These are phyloP conservation scores for Cryptotis parvus DNA, from an alignment of 2,113 vertebrate species.

Conservation along the genomic window DNA sequence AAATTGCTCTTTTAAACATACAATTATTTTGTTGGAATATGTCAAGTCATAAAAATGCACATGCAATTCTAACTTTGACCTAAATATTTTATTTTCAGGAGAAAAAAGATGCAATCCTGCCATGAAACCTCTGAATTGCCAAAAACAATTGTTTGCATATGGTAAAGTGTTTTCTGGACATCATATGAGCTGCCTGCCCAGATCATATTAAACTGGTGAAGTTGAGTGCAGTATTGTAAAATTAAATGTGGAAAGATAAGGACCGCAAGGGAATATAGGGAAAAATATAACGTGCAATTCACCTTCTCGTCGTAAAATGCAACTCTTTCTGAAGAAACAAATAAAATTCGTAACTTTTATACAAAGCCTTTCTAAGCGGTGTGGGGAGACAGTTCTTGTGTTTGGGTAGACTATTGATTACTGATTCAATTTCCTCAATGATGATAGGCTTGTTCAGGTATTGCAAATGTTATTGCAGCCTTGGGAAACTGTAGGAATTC, in stretches of 20 bases:
- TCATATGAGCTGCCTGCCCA: slow-evolving; percentile 2
- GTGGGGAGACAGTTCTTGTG: too few relatives aligned
- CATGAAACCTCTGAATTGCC: slow-evolving; percentile 31
- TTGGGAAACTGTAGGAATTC: too few relatives aligned
- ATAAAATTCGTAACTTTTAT: too few relatives aligned
- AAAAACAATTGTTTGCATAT: slow-evolving; percentile 62
- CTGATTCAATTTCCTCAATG: too few relatives aligned
- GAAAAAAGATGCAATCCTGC: neutral
- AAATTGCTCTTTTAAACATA: slow-evolving; percentile 44
- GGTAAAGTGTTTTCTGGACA: slow-evolving; percentile 33
- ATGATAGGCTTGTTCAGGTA: too few relatives aligned
- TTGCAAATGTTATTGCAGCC: too few relatives aligned
- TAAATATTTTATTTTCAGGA: slow-evolving; percentile 63
- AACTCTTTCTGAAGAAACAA: neutral
- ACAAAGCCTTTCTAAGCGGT: too few relatives aligned
- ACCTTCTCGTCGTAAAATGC: neutral
- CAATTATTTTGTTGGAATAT: slow-evolving; percentile 20
- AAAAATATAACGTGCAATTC: neutral
- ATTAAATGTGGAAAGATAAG: slow-evolving; percentile 1
- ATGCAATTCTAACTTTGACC: slow-evolving; percentile 44
- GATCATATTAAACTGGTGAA: neutral
- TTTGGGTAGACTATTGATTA: too few relatives aligned
- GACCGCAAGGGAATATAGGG: neutral
- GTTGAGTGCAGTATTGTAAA: slow-evolving; percentile 24
- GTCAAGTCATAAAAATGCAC: slow-evolving; percentile 57